Percentiles rank a stretch among this genome's conserved stretches.
Conservation (phyloP, 2,113 vertebrate genomes). For the Sebastes schlegelii region DNA sequence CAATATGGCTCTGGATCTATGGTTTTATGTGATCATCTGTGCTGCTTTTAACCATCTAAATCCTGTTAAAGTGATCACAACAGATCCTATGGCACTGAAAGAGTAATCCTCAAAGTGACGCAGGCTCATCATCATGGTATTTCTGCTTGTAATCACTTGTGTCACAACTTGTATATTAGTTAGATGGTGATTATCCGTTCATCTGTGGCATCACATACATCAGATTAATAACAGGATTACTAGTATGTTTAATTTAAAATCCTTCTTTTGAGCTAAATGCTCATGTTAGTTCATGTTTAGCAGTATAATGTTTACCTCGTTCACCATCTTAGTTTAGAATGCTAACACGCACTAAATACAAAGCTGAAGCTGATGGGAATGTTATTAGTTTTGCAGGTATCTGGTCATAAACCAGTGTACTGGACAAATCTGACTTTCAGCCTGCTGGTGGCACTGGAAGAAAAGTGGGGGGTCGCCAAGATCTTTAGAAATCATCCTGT, state of each 20-base stretch:
- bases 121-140: slow-evolving; percentile 8
- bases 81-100: slow-evolving; percentile 24
- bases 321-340: no score
- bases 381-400: no score
- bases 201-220: not conserved
- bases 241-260: not conserved
- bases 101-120: slow-evolving; percentile 50
- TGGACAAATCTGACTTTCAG: not conserved
- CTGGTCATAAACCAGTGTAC: no score
- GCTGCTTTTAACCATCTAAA: slow-evolving; percentile 39
- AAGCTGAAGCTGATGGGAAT: no score
- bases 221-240: not conserved
- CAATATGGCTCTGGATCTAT: slow-evolving; percentile 32
- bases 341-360: no score
- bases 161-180: not conserved
- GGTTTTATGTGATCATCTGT: slow-evolving; percentile 46
- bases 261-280: not conserved
- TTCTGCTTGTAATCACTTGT: slow-evolving; percentile 35
- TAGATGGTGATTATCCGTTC: not conserved
- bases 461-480: not conserved
- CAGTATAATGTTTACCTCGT: not conserved
- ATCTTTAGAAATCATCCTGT: not conserved
- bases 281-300: not conserved
- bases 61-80: slow-evolving; percentile 49
- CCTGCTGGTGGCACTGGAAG: not conserved